phyloP scores from a whole-genome alignment of 2,797 vertebrate genomes.

The Selene dorsalis region DNA sequence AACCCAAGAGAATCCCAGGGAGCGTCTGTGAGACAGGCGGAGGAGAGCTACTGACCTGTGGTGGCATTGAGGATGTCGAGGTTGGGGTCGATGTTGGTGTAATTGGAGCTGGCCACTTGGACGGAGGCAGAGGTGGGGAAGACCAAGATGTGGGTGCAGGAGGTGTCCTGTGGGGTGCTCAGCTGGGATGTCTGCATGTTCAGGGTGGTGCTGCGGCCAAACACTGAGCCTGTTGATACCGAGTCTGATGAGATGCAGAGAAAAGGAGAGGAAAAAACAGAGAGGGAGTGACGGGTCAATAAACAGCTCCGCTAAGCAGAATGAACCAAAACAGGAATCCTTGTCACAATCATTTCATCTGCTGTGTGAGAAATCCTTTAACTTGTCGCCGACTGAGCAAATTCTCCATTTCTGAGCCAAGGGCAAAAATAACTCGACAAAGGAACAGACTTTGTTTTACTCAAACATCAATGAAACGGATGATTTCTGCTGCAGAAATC shows the following conservation, averaged over 20 bases:
- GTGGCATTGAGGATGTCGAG: slow-evolving; percentile 95
- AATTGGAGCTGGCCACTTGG: slow-evolving; percentile 94
- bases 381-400: neutral
- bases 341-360: neutral
- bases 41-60: slow-evolving; percentile 88
- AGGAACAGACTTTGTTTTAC: neutral
- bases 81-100: slow-evolving; percentile 91
- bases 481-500: neutral
- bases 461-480: neutral
- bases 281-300: slow-evolving; percentile 3
- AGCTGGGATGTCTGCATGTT: slow-evolving; percentile 99
- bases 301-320: neutral
- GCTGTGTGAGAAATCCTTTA: neutral
- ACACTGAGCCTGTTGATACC: slow-evolving; percentile 97
- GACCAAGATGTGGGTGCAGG: slow-evolving; percentile 98
- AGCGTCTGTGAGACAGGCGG: neutral
- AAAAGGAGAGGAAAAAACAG: neutral
- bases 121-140: slow-evolving; percentile 97
- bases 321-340: neutral
- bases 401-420: neutral
- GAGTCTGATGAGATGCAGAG: slow-evolving; percentile 86
- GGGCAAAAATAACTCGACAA: neutral
- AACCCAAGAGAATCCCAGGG: neutral
- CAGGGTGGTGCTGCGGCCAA: slow-evolving; percentile 97
- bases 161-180: slow-evolving; percentile 98